Evolutionary conservation across 2,888 invertebrate genomes (phyloP).

Genomic region (Phragmatobia fuliginosa): DNA sequence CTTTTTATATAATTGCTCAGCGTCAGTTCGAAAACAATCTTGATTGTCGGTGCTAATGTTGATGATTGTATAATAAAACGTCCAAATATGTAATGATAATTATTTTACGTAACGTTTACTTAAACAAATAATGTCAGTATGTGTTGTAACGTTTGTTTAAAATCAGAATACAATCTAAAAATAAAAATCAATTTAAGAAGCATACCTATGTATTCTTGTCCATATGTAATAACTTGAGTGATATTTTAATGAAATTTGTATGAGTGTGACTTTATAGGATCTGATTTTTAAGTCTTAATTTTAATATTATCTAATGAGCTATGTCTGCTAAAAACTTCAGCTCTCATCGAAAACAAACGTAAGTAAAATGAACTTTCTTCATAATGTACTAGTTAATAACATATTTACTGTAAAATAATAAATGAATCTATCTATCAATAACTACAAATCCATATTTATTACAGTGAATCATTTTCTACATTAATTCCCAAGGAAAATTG

Average conservation of each 20-base stretch:
- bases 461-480: neutral
- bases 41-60: neutral
- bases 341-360: no score
- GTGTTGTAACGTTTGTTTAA: neutral
- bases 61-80: neutral
- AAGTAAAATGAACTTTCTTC: neutral
- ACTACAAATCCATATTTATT: neutral
- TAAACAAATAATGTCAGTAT: neutral
- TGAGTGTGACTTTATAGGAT: neutral
- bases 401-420: neutral
- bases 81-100: neutral
- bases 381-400: neutral
- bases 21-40: neutral
- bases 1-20: conserved; percentile 16
- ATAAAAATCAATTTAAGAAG: neutral
- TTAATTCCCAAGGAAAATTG: neutral
- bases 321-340: no score
- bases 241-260: neutral
- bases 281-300: no score
- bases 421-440: neutral
- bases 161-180: neutral
- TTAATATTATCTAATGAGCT: no score
- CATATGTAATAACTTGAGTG: neutral
- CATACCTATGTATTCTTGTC: neutral
- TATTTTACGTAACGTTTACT: neutral